phyloP scores from a whole-genome alignment of 2,888 invertebrate species.

The Charanyca ferruginea region DNA sequence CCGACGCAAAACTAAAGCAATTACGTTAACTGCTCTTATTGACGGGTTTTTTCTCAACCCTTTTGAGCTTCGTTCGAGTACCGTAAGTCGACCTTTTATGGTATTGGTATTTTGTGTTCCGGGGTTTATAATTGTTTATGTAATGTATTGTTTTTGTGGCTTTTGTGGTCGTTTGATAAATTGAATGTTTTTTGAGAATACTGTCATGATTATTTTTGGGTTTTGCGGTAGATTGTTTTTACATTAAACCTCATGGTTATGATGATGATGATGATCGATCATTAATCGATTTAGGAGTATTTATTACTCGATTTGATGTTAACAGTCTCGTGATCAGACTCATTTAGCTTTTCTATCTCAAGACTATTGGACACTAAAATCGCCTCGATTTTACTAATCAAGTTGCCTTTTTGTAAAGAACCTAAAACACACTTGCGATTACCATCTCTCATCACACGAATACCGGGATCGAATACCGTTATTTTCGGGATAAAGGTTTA shows the following conservation, averaged over 20 bases:
- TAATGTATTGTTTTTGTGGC: neutral
- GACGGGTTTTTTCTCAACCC: conserved; percentile 54
- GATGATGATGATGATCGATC: no score
- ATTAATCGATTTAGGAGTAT: no score
- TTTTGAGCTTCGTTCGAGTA: conserved; percentile 45
- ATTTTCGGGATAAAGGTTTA: neutral
- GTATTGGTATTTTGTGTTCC: conserved; percentile 34
- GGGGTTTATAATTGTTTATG: conserved; percentile 7
- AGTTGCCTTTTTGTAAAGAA: no score
- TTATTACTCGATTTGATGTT: neutral
- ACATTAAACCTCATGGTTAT: no score
- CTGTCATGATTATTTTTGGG: neutral
- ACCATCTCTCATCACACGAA: neutral
- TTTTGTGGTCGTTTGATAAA: neutral
- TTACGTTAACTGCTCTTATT: conserved; percentile 58
- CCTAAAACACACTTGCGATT: neutral
- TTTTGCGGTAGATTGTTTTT: no score
- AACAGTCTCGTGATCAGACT: no score
- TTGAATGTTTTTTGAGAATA: neutral
- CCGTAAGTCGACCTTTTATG: conserved; percentile 23
- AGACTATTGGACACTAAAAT: no score
- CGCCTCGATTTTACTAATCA: no score
- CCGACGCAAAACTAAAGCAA: conserved; percentile 58
- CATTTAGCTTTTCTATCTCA: no score
- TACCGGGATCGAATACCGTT: neutral